phyloP scores from a whole-genome alignment of 2,888 invertebrate species.

The Dryococelus australis region DNA sequence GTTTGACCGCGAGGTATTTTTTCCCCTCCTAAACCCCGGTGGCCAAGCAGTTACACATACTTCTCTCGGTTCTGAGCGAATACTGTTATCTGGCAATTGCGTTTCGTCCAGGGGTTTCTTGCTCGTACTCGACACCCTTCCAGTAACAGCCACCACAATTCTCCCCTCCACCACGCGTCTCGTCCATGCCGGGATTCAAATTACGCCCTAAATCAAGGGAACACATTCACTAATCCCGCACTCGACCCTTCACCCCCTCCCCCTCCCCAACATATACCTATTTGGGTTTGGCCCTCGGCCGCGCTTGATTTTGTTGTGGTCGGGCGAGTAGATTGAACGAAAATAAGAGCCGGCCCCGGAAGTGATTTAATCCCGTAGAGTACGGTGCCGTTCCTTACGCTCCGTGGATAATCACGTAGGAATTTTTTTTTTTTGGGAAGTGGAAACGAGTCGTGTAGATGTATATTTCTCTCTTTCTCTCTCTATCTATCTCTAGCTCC shows the following conservation, averaged over 20 bases:
- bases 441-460: too few relatives aligned
- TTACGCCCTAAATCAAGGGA: constrained; percentile 12
- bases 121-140: neutral
- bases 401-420: neutral
- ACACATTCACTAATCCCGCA: too few relatives aligned
- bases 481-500: too few relatives aligned
- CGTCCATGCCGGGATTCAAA: neutral
- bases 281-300: too few relatives aligned
- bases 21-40: neutral
- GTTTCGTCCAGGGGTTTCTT: neutral
- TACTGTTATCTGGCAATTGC: neutral
- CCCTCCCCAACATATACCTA: too few relatives aligned
- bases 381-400: neutral
- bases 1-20: neutral
- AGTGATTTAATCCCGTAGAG: neutral
- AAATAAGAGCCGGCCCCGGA: neutral
- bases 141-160: too few relatives aligned
- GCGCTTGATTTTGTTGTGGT: too few relatives aligned
- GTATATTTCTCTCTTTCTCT: too few relatives aligned
- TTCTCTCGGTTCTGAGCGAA: neutral
- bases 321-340: too few relatives aligned
- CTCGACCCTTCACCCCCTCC: too few relatives aligned
- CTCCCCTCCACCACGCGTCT: neutral
- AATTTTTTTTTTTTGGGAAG: too few relatives aligned
- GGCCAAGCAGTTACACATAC: neutral